Evolutionary conservation across 2,113 vertebrate genomes (phyloP), one percentile per base, ranked within the genome.

Genomic region (Tyrannus savana): DNA sequence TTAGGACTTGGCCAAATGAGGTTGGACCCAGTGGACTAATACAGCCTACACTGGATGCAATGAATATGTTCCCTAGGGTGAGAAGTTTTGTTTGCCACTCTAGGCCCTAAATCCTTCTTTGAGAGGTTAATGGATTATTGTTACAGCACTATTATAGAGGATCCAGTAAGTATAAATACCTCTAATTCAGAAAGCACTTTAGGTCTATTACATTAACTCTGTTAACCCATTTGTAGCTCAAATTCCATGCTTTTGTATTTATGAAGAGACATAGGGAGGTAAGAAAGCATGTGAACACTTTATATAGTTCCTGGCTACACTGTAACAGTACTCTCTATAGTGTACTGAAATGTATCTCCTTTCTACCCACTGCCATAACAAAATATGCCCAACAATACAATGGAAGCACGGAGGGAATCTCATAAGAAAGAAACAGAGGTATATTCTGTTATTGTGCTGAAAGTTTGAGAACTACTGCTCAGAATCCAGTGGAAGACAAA

Each of bases 371-470:
- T 79, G 39, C 71, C 84, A 84, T 60, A 90, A 58, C 23, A 93
- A 69, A 69, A 62, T 6, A 79, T 3, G 24, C 16, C 62, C 18
- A 85, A n/a, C 9, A 30, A 31, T n/a, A 27, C 71, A 83, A 73
- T 2, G 7, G 6, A 69, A 73, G 17, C 46, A 62, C 7, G 23
- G 50, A 69, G 90, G 39, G 19, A 75, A 33, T 44, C 42, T 73
- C n/a, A 4, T 10, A 10, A 73, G 62, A 62, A 73, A 91, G 46
- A 88, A 69, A 59, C 4, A 69, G 33, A 75, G 31, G 23, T 28
- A 49, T 6, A 19, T 12, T 17, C 28, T 28, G 10, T 23, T 55
- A n/a, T 5, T 0, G 0, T 8, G 27, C 18, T 13, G 46, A 58
- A 72, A 41, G 19, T 53, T 63, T 31, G 23, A 63, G 44, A 0